A percentile compares a stretch with the other conserved stretches of the same genome.
Evolutionary conservation across 2,113 vertebrate genomes (phyloP).

Genomic region (Takifugu bimaculatus): DNA sequence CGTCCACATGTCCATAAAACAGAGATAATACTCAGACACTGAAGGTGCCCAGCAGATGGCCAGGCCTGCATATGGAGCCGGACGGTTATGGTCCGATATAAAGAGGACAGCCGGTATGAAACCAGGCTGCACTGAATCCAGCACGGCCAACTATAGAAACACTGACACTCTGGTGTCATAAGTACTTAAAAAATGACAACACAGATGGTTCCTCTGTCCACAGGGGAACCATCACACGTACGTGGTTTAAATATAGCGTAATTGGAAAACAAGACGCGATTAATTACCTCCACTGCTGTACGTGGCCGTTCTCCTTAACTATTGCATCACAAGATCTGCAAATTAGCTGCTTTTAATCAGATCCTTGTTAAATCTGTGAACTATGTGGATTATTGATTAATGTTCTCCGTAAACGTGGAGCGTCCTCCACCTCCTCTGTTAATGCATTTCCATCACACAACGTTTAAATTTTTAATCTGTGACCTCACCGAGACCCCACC

Average conservation of each 20-base stretch:
- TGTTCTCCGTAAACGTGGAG: too few species aligned
- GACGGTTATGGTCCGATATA: neutral
- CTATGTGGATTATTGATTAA: too few species aligned
- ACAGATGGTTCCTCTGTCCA: constrained; percentile 66
- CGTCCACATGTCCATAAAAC: too few species aligned
- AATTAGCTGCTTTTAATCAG: neutral
- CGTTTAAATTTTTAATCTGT: neutral
- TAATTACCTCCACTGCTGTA: constrained; percentile 40
- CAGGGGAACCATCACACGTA: constrained; percentile 53
- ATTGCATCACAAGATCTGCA: neutral
- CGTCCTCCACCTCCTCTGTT: neutral
- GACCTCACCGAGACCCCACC: neutral
- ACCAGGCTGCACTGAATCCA: constrained; percentile 10
- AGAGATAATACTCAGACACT: neutral
- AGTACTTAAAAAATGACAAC: constrained; percentile 50
- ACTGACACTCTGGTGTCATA: constrained; percentile 52
- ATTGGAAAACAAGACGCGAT: constrained; percentile 50
- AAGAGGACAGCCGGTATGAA: neutral
- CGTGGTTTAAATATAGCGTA: constrained; percentile 64
- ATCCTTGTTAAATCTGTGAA: too few species aligned
- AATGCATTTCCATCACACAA: neutral
- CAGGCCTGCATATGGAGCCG: too few species aligned
- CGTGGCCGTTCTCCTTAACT: constrained; percentile 10
- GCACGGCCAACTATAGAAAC: constrained; percentile 42
- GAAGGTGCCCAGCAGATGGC: constrained; percentile 1